phyloP scores from a whole-genome alignment of 2,113 vertebrate species.

The Crypturellus undulatus region DNA sequence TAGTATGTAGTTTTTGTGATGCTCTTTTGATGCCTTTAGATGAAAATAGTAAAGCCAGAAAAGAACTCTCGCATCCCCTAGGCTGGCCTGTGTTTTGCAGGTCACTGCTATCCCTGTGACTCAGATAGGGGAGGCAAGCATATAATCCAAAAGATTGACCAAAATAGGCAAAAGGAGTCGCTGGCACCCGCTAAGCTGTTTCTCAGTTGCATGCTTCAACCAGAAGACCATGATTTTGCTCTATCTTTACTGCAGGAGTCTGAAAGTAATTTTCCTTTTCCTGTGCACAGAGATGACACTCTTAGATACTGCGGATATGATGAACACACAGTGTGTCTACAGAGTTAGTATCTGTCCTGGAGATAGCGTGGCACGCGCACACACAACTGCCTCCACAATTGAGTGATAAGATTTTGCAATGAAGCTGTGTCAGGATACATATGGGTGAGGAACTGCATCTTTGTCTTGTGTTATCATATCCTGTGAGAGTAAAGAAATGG shows the following conservation, averaged over 20 bases:
- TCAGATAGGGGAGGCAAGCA: not conserved
- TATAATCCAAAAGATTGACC: not conserved
- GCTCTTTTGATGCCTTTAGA: not conserved
- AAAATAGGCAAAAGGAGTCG: not conserved
- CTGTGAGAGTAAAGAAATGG: not conserved
- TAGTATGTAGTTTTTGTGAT: not conserved
- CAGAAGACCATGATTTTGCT: not conserved
- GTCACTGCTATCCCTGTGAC: not conserved
- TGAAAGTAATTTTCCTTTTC: not conserved
- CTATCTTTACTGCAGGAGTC: not conserved
- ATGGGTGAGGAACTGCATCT: not conserved
- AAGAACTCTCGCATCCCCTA: not conserved
- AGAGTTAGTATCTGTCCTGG: not conserved
- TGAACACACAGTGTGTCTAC: rapidly evolving
- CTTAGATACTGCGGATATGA: not conserved
- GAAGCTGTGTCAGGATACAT: not conserved
- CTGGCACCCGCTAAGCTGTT: not conserved
- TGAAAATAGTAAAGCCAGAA: not conserved
- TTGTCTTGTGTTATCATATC: not conserved
- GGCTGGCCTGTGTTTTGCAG: not conserved
- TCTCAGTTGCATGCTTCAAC: not conserved
- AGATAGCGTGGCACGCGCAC: not conserved
- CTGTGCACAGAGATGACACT: not conserved
- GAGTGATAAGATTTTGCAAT: not conserved
- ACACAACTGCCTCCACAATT: not conserved